A percentile compares a stretch with the other conserved stretches of the same genome.
Evolutionary conservation across 2,888 invertebrate species (phyloP).

Genomic region (Drosophila kambysellisi): DNA sequence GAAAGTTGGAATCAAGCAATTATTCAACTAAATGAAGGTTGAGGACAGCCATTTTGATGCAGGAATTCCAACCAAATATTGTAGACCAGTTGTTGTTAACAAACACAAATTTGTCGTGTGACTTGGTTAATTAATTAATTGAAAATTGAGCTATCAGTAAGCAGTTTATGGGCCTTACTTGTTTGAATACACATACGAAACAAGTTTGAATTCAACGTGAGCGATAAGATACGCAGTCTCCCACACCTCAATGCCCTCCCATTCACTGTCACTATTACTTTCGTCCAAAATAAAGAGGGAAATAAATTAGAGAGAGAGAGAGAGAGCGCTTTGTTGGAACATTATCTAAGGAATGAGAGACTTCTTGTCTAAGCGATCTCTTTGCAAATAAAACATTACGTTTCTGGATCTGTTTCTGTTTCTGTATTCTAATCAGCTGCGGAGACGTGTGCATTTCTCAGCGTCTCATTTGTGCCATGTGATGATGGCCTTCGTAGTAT

Average conservation of each 20-base stretch:
- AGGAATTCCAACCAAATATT: not conserved
- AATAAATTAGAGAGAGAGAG: not conserved
- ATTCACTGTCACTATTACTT: slow-evolving; percentile 46
- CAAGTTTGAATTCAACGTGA: slow-evolving; percentile 24
- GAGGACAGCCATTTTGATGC: slow-evolving; percentile 3
- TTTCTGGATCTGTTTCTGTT: slow-evolving; percentile 21
- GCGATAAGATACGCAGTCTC: slow-evolving; percentile 50
- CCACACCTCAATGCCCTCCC: slow-evolving; percentile 4
- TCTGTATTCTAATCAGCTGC: slow-evolving; percentile 72
- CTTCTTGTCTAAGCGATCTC: slow-evolving; percentile 38
- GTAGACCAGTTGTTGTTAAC: not conserved
- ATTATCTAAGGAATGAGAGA: slow-evolving; percentile 8
- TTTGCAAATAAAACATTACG: slow-evolving; percentile 50
- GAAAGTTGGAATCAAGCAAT: not conserved
- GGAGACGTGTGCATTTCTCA: slow-evolving; percentile 32
- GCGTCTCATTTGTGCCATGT: slow-evolving; percentile 51
- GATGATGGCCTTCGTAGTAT: slow-evolving; percentile 70
- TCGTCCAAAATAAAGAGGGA: slow-evolving; percentile 25
- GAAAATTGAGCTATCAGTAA: slow-evolving; percentile 41
- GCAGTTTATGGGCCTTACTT: slow-evolving; percentile 22
- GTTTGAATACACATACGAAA: slow-evolving; percentile 15
- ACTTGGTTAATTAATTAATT: slow-evolving; percentile 43
- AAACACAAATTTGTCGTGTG: slow-evolving; percentile 16
- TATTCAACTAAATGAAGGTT: not conserved
- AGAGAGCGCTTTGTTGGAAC: not conserved